Evolutionary conservation across 2,888 invertebrate genomes (phyloP).

Genomic region (Chrysodeixis includens): DNA sequence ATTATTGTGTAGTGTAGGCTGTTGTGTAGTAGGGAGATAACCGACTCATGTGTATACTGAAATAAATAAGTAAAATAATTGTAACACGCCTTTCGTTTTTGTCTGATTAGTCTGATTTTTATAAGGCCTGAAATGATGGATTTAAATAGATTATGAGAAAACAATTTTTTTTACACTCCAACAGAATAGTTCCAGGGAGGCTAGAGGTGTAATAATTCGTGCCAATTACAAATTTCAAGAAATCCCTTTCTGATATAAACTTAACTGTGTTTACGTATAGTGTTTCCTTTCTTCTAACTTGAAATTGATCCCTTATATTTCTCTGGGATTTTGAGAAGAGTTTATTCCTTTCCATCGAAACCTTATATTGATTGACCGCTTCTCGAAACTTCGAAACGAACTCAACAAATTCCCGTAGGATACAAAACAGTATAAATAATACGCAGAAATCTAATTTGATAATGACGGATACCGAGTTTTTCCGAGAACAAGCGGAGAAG

Average conservation of each 20-base stretch:
- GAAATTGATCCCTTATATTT: background rate
- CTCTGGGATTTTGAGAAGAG: background rate
- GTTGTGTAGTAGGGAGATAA: too few relatives aligned
- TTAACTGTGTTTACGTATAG: background rate
- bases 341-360: background rate
- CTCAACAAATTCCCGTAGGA: background rate
- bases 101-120: too few relatives aligned
- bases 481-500: conserved; percentile 21
- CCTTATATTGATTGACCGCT: conserved; percentile 3
- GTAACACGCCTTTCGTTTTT: too few relatives aligned
- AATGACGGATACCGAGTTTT: conserved; percentile 12
- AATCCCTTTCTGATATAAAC: background rate
- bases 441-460: background rate
- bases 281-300: background rate
- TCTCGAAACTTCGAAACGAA: background rate
- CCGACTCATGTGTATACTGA: too few relatives aligned
- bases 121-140: too few relatives aligned
- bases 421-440: background rate
- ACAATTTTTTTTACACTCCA: too few relatives aligned
- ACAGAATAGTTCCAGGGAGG: too few relatives aligned
- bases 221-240: background rate
- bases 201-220: background rate
- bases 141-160: too few relatives aligned
- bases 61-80: too few relatives aligned
- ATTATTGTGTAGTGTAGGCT: background rate